These are phyloP conservation scores for Apotomis capreana DNA, from an alignment of 2,888 invertebrate species.

Conservation along the genomic window DNA sequence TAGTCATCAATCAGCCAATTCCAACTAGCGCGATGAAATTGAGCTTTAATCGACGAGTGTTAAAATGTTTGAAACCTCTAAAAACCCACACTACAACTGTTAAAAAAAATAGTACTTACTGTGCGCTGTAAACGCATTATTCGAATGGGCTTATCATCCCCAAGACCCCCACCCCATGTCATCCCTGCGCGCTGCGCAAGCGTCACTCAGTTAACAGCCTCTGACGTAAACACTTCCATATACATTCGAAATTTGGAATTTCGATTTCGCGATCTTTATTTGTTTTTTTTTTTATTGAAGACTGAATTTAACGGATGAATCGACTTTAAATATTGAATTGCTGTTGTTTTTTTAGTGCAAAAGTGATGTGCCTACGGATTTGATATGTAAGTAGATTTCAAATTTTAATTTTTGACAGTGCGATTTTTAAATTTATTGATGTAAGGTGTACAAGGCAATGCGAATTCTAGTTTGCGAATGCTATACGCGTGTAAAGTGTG, in stretches of 20 bases:
- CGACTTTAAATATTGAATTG: no score
- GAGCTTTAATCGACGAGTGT: no score
- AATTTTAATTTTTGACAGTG: not conserved
- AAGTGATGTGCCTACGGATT: conserved; percentile 23
- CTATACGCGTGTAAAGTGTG: not conserved
- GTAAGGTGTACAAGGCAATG: not conserved
- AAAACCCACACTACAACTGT: no score
- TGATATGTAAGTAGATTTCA: conserved; percentile 22
- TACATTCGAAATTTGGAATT: conserved; percentile 2
- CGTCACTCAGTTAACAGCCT: conserved; percentile 62
- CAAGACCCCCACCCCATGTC: conserved; percentile 45
- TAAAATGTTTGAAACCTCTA: no score
- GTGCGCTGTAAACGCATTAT: conserved; percentile 8
- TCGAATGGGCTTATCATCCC: conserved; percentile 42
- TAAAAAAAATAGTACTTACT: not conserved
- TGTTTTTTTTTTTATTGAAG: not conserved
- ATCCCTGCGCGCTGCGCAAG: conserved; percentile 60
- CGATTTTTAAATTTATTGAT: not conserved
- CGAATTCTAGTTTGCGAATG: conserved; percentile 10
- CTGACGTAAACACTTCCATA: conserved; percentile 54
- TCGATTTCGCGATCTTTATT: not conserved
- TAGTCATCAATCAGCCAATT: no score
- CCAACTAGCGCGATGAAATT: no score
- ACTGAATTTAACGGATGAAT: not conserved
- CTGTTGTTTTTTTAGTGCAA: not conserved